Evolutionary conservation across 2,113 vertebrate species (phyloP).

Genomic region (Uropsilus gracilis): DNA sequence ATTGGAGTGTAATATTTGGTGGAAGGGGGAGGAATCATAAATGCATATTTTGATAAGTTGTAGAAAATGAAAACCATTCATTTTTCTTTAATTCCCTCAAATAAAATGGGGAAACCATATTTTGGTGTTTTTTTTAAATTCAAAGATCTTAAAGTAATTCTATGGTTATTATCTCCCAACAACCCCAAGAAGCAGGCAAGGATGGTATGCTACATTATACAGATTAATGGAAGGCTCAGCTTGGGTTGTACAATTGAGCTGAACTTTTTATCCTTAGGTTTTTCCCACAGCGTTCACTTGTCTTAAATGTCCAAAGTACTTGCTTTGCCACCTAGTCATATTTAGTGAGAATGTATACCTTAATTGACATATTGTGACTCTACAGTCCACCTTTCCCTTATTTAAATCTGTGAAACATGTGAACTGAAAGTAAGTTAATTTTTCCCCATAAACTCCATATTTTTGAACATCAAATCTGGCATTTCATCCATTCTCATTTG

Average conservation of each 20-base stretch:
- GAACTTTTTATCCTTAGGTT: neutral
- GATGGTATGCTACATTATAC: fast-evolving
- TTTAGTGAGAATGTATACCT: neutral
- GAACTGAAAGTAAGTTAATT: constrained; percentile 46
- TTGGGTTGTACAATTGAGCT: too few relatives aligned
- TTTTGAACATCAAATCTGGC: constrained; percentile 30
- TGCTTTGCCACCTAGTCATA: neutral
- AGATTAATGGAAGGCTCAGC: neutral
- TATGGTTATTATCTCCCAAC: neutral
- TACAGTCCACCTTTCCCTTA: neutral
- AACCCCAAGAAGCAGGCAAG: neutral
- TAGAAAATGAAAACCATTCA: constrained; percentile 13
- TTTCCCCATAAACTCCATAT: neutral
- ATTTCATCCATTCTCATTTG: neutral
- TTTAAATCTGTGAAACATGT: neutral
- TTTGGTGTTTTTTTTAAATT: neutral
- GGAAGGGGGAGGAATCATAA: neutral
- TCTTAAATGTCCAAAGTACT: neutral
- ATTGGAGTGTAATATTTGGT: neutral
- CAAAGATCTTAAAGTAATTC: neutral
- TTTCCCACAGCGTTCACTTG: neutral
- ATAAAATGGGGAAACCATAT: neutral
- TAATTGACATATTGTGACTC: neutral
- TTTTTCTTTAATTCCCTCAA: neutral
- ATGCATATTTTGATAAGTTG: neutral